These are phyloP conservation scores for Dryas iulia DNA, from an alignment of 1,140 invertebrate genomes.

Conservation along the genomic window DNA sequence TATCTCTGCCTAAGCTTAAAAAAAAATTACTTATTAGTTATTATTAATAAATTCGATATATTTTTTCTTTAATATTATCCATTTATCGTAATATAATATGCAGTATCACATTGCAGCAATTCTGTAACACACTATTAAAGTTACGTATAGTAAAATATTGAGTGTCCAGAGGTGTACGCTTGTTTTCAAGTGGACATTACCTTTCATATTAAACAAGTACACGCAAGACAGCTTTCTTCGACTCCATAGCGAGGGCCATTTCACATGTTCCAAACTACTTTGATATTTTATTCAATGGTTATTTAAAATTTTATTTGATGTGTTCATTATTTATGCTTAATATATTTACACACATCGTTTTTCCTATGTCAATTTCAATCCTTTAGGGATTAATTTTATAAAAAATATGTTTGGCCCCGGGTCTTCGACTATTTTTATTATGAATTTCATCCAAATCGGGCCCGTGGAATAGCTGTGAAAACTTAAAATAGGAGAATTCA, in stretches of 20 bases:
- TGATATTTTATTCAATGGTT: neutral
- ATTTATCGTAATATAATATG: neutral
- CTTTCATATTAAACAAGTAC: neutral
- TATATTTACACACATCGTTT: too few species aligned
- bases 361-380: too few species aligned
- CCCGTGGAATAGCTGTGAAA: too few species aligned
- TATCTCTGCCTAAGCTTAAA: too few species aligned
- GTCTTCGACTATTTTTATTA: too few species aligned
- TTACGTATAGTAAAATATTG: neutral
- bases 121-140: neutral
- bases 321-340: neutral
- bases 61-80: neutral
- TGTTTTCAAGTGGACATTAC: neutral
- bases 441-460: too few species aligned
- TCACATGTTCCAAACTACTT: slow-evolving; percentile 13
- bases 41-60: too few species aligned
- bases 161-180: neutral
- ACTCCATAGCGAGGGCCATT: slow-evolving; percentile 25
- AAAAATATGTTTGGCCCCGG: too few species aligned
- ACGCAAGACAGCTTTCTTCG: slow-evolving; percentile 28
- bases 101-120: neutral
- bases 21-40: too few species aligned
- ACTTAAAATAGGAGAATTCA: too few species aligned
- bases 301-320: neutral
- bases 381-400: too few species aligned